Conservation (phyloP, 2,113 vertebrate genomes). For the Oreotrochilus melanogaster region DNA sequence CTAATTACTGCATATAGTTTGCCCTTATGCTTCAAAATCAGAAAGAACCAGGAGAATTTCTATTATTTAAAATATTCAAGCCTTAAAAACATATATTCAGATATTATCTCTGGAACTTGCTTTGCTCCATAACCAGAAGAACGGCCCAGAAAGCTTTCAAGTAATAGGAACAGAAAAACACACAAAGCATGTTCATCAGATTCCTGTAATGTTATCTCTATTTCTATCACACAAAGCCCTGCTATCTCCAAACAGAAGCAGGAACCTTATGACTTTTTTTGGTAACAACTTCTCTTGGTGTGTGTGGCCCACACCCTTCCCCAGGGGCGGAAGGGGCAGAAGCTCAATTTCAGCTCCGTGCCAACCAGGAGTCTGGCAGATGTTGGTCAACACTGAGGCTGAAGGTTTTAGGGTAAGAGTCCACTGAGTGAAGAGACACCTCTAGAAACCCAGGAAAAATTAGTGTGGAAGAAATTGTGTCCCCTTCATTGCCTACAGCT, state of each 20-base stretch:
- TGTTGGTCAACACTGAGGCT: neutral
- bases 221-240: conserved; percentile 8
- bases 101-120: neutral
- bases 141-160: neutral
- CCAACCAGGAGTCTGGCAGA: neutral
- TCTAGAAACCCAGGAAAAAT: neutral
- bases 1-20: neutral
- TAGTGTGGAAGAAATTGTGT: rapidly evolving
- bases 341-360: neutral
- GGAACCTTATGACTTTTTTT: conserved; percentile 33
- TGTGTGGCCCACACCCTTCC: neutral
- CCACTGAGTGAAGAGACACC: neutral
- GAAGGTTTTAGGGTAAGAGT: neutral
- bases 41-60: neutral
- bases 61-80: neutral
- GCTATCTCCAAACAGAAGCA: conserved; percentile 10
- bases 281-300: neutral
- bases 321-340: neutral
- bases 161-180: neutral
- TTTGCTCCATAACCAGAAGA: conserved; percentile 1
- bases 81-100: neutral
- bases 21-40: neutral
- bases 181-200: conserved; percentile 18
- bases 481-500: neutral
- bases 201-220: conserved; percentile 11